Base-by-base conservation (phyloP, 2,888 invertebrate genomes). In the Amiota communis region DNA sequence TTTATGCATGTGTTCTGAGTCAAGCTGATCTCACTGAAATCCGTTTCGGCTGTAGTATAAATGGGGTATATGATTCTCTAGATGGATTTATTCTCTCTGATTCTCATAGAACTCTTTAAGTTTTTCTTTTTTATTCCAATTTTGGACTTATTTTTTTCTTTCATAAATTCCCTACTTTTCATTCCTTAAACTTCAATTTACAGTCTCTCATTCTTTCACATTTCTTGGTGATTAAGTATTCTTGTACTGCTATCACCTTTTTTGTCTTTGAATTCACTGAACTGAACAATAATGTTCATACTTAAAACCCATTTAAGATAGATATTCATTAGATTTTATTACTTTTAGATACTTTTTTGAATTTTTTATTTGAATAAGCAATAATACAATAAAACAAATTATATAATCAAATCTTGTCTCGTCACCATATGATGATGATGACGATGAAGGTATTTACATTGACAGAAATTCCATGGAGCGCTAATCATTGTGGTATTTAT, bases 361-460 rank as follows among this genome's bases (percentile, higher is more conserved):
- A 8, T n/a, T 17, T 36, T 59, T 17, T 59, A 59, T 59, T 59
- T 59, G 59, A 11, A 59, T 59, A 17, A 17, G 59, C 17, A 20
- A 59, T 59, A 59, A 20, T 59, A 20, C 20, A n/a, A 15, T 15
- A 17, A 59, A 36, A 63, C 15, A 72, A 78, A 82, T 84, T 84
- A 81, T 78, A 72, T 78, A 82, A 82, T 81, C 82, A 84, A 81
- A 78, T 74, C 75, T 70, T 78, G 81, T 81, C 71, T 74, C 59
- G 17, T 61, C 48, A 46, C 11, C 65, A 48, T 20, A 23, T 1
- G 1, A 23, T 3, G 23, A 17, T 65, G 65, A 65, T 48, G 47
- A 65, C 48, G 11, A 63, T 46, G 17, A 59, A 17, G 17, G 11
- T 17, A 63, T 63, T 46, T 46, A 63, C 36, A 63, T 46, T 63